A percentile compares a stretch with the other conserved stretches of the same genome.
These are phyloP conservation scores for Lasaia peninsularis DNA, from an alignment of 1,140 invertebrate species.

Conservation along the genomic window DNA sequence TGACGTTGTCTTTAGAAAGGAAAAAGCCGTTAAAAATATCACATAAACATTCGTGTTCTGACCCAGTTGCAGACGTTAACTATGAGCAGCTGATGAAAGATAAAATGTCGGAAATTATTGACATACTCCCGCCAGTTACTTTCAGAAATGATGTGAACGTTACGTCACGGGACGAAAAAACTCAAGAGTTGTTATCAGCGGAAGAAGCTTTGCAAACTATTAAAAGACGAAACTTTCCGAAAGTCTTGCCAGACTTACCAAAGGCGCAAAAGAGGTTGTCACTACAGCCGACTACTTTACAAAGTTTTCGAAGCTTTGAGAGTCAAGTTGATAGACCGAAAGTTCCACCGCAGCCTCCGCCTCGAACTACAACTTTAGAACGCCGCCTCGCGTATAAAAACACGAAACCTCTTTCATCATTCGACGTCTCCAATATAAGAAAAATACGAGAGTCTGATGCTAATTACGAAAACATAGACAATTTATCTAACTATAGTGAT, in stretches of 20 bases:
- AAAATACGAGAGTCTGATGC: conserved; percentile 34
- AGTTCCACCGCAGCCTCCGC: conserved; percentile 81
- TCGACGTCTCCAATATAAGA: conserved; percentile 39
- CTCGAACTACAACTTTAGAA: conserved; percentile 80
- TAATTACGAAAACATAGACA: conserved; percentile 65
- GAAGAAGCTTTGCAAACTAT: conserved; percentile 85
- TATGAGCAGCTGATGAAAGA: conserved; percentile 66
- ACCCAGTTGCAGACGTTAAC: conserved; percentile 80
- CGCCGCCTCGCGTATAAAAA: conserved; percentile 65
- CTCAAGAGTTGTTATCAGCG: conserved; percentile 71
- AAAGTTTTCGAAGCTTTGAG: conserved; percentile 63
- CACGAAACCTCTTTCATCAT: conserved; percentile 57
- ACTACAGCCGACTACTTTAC: conserved; percentile 69
- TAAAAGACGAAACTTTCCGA: conserved; percentile 87
- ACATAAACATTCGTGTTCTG: conserved; percentile 86
- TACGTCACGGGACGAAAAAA: conserved; percentile 79
- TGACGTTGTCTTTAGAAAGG: conserved; percentile 65
- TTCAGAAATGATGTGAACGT: conserved; percentile 84
- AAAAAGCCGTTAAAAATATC: conserved; percentile 75
- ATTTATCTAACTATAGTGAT: conserved; percentile 32
- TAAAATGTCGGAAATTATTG: conserved; percentile 52
- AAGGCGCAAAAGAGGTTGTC: conserved; percentile 77
- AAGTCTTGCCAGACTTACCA: conserved; percentile 87
- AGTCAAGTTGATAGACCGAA: conserved; percentile 63
- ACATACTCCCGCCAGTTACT: conserved; percentile 75